phyloP scores from a whole-genome alignment of 64 coral and sea anemone species.

The Montipora sp. region DNA sequence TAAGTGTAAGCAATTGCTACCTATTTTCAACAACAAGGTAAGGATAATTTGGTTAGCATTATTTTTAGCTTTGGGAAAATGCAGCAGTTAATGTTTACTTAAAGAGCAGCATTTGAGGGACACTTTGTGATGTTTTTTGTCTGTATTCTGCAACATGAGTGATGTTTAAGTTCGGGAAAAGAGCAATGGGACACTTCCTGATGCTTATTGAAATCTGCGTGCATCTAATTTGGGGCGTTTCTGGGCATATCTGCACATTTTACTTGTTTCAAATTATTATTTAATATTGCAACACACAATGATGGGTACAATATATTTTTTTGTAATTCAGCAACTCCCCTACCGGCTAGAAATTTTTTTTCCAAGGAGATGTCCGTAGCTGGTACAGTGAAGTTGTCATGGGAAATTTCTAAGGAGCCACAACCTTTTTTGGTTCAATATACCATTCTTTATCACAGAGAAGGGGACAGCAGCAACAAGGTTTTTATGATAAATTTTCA shows the following conservation, averaged over 20 bases:
- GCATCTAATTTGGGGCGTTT: no score
- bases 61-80: no score
- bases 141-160: no score
- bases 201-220: no score
- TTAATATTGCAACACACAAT: background rate
- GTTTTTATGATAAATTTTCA: background rate
- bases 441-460: constrained; percentile 32
- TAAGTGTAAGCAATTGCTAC: no score
- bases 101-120: no score
- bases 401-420: background rate
- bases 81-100: no score
- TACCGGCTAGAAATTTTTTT: background rate
- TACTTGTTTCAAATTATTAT: background rate
- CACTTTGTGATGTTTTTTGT: no score
- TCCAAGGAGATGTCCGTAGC: background rate
- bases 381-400: constrained; percentile 23
- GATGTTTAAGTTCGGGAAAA: no score
- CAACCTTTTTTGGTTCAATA: background rate
- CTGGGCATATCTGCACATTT: background rate
- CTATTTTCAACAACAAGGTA: no score
- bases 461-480: background rate
- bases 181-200: no score
- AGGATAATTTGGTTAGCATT: no score
- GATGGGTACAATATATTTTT: background rate
- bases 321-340: constrained; percentile 17